These are phyloP conservation scores for Hystrix brachyura DNA, from an alignment of 2,113 vertebrate species.

Conservation along the genomic window DNA sequence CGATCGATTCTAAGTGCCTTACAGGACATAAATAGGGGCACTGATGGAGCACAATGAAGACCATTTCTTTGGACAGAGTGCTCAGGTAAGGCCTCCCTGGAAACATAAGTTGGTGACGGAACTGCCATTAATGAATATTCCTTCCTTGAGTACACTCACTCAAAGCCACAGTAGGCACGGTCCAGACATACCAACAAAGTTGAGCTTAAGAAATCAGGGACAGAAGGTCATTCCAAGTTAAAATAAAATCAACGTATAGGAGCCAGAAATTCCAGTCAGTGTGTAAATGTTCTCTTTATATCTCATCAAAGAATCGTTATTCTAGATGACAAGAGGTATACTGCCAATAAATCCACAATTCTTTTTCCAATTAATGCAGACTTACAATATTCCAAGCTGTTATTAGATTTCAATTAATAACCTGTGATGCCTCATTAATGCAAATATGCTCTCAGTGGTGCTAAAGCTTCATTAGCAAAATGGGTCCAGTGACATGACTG, in stretches of 20 bases:
- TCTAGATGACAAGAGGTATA: conserved; percentile 79
- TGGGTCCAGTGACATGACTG: conserved; percentile 69
- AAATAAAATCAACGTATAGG: conserved; percentile 62
- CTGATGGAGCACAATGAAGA: not conserved
- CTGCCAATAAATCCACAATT: conserved; percentile 81
- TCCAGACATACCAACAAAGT: not conserved
- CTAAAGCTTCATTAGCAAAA: conserved; percentile 81
- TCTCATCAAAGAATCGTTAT: conserved; percentile 68
- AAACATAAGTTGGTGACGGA: not conserved
- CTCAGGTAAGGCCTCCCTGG: not conserved
- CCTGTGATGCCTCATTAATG: conserved; percentile 81
- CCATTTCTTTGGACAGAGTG: not conserved
- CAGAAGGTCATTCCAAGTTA: not conserved
- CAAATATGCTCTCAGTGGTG: conserved; percentile 78
- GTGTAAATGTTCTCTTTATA: conserved; percentile 66
- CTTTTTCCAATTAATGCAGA: conserved; percentile 82
- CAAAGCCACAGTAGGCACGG: not conserved
- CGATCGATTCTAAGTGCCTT: rapidly evolving
- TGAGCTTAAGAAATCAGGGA: not conserved
- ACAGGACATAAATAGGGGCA: not conserved
- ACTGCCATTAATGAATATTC: not conserved
- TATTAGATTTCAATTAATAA: conserved; percentile 85
- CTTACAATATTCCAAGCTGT: conserved; percentile 76
- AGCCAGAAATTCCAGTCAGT: not conserved
- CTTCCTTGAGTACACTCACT: not conserved